Conservation (phyloP, 2,113 vertebrate genomes). For the Lampris megalopsis region DNA sequence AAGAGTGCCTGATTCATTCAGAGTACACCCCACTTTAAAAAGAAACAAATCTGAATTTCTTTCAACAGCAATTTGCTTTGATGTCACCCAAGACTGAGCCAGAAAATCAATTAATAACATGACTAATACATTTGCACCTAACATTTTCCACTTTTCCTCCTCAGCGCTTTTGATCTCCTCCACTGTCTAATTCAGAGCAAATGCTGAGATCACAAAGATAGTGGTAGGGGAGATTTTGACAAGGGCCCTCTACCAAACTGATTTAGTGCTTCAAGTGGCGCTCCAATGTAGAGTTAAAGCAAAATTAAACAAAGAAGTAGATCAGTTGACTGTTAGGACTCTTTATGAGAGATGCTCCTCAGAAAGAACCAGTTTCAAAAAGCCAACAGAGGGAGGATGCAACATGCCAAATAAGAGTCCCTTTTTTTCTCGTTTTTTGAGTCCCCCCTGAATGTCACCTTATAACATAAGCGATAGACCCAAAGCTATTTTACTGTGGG, state of each 20-base stretch:
- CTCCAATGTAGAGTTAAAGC: slow-evolving; percentile 43
- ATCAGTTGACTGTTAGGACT: slow-evolving; percentile 44
- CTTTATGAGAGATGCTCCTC: slow-evolving; percentile 30
- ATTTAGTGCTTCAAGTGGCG: slow-evolving; percentile 50
- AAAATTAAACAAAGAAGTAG: slow-evolving; percentile 60
- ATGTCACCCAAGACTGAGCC: slow-evolving; percentile 56
- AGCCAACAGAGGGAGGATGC: slow-evolving; percentile 9
- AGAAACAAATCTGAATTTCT: slow-evolving; percentile 58
- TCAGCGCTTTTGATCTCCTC: slow-evolving; percentile 63
- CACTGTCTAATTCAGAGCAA: slow-evolving; percentile 42
- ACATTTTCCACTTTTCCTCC: slow-evolving; percentile 61
- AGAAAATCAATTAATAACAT: slow-evolving; percentile 76
- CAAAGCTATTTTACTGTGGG: slow-evolving; percentile 27
- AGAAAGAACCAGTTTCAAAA: slow-evolving; percentile 33
- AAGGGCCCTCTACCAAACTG: slow-evolving; percentile 37
- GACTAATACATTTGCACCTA: slow-evolving; percentile 71
- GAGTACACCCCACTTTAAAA: slow-evolving; percentile 40
- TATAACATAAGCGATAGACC: background rate
- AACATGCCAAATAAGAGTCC: background rate
- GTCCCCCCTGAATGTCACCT: no score
- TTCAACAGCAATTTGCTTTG: slow-evolving; percentile 68
- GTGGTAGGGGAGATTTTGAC: slow-evolving; percentile 39
- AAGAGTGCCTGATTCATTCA: slow-evolving; percentile 15
- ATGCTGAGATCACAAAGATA: slow-evolving; percentile 65
- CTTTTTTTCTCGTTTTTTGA: slow-evolving; percentile 18